phyloP scores from a whole-genome alignment of 2,888 invertebrate genomes.

The Zootermopsis nevadensis region DNA sequence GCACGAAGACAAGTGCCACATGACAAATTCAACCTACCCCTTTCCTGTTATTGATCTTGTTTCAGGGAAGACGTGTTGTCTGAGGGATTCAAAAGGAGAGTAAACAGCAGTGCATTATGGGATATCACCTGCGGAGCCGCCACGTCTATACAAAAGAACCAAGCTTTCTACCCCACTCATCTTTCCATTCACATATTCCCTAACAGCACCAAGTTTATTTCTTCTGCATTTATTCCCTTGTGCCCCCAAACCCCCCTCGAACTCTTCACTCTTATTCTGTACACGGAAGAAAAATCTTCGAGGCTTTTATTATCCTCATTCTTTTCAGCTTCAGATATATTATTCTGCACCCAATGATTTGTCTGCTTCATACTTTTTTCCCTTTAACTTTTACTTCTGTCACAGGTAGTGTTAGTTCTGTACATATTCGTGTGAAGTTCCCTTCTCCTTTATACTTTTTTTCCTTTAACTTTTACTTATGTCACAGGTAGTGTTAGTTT shows the following conservation, averaged over 20 bases:
- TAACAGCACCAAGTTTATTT: slow-evolving; percentile 16
- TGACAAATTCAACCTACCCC: not conserved
- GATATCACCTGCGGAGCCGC: slow-evolving; percentile 25
- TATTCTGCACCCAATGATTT: slow-evolving; percentile 12
- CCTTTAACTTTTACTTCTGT: slow-evolving; percentile 9
- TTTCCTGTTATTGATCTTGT: not conserved
- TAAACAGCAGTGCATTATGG: slow-evolving; percentile 23
- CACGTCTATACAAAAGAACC: not conserved
- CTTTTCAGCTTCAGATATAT: slow-evolving; percentile 1
- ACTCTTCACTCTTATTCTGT: not conserved
- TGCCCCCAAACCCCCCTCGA: not conserved
- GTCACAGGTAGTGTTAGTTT: not conserved
- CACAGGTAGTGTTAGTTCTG: not conserved
- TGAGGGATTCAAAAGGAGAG: not conserved
- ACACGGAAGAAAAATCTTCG: not conserved
- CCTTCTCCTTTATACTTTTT: not conserved
- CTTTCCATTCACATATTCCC: slow-evolving; percentile 3
- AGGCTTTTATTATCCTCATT: not conserved
- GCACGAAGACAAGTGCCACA: not conserved
- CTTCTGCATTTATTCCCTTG: not conserved
- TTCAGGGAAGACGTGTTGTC: not conserved
- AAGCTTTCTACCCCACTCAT: not conserved
- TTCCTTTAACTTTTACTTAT: not conserved
- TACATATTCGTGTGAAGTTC: too few species aligned
- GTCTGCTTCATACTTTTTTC: slow-evolving; percentile 11